Percentiles rank a stretch among this genome's conserved stretches.
These are phyloP conservation scores for Aptenodytes patagonicus DNA, from an alignment of 2,113 vertebrate species.

Conservation along the genomic window DNA sequence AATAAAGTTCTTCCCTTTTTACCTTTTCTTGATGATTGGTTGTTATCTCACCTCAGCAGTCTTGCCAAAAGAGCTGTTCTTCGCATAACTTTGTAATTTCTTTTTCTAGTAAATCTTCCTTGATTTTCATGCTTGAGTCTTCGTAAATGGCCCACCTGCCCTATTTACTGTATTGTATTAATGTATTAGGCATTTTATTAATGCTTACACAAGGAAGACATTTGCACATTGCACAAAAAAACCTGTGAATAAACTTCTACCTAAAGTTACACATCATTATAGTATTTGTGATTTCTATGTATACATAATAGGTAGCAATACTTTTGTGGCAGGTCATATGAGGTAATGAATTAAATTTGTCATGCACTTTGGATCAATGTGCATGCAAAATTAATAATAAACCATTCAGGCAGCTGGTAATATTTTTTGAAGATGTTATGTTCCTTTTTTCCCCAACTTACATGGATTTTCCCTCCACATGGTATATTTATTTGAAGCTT, in stretches of 20 bases:
- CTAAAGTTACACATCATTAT: background rate
- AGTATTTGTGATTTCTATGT: background rate
- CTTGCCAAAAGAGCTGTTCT: background rate
- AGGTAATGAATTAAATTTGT: background rate
- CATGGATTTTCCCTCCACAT: background rate
- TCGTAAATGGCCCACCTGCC: background rate
- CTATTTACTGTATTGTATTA: no score
- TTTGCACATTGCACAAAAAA: background rate
- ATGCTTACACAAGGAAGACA: background rate
- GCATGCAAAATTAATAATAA: background rate
- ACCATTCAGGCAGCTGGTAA: background rate
- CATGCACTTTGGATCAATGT: background rate
- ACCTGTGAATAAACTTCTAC: background rate
- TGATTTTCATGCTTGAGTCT: background rate
- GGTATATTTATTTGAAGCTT: background rate
- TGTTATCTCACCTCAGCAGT: background rate
- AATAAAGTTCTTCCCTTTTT: background rate
- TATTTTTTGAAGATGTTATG: background rate
- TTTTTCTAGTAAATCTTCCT: background rate
- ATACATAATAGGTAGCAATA: background rate
- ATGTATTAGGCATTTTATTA: background rate
- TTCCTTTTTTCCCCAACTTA: background rate
- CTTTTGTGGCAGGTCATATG: background rate
- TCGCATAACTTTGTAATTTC: background rate
- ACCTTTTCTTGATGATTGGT: background rate